These are phyloP conservation scores for Hypercompe scribonia DNA, from an alignment of 2,888 invertebrate genomes.

Conservation along the genomic window DNA sequence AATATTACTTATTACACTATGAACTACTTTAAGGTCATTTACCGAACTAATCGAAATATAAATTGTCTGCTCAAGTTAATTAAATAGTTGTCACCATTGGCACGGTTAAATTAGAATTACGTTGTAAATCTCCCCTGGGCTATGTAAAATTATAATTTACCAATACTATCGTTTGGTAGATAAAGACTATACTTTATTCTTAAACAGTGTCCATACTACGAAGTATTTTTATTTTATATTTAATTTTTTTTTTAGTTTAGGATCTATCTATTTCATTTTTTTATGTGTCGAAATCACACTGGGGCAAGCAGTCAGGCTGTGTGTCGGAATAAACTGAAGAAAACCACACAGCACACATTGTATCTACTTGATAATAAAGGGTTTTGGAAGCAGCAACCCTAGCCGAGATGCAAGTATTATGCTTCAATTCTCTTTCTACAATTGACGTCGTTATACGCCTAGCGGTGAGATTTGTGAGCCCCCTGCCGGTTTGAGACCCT, in stretches of 20 bases:
- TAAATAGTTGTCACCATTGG: constrained; percentile 1
- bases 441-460: too few relatives aligned
- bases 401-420: too few relatives aligned
- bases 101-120: not conserved
- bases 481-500: too few relatives aligned
- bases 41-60: not conserved
- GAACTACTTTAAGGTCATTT: not conserved
- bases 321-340: too few relatives aligned
- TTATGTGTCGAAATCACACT: too few relatives aligned
- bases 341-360: too few relatives aligned
- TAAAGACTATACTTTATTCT: not conserved
- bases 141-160: constrained; percentile 1
- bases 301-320: too few relatives aligned
- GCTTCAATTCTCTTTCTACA: too few relatives aligned
- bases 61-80: constrained; percentile 5
- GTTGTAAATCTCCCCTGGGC: not conserved
- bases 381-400: too few relatives aligned
- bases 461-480: too few relatives aligned
- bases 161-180: not conserved
- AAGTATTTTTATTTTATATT: not conserved
- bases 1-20: not conserved
- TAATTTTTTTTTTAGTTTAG: not conserved
- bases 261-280: too few relatives aligned
- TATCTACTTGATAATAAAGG: too few relatives aligned
- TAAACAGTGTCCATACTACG: constrained; percentile 12